Conservation (phyloP, 2,113 vertebrate species). For the Tachycineta bicolor region DNA sequence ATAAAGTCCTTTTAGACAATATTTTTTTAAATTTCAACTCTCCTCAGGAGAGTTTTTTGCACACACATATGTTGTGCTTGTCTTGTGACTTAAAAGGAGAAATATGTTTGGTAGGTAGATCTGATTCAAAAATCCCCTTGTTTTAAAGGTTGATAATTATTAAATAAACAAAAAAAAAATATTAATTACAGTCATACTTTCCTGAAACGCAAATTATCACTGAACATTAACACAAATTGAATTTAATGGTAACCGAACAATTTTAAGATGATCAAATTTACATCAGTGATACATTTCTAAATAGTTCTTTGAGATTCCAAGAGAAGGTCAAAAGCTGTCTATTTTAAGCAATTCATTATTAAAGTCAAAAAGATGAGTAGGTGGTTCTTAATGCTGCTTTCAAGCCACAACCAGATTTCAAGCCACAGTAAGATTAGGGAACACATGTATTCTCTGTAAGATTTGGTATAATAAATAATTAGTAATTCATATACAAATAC, state of each 20-base stretch:
- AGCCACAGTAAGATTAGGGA: neutral
- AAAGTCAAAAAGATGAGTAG: neutral
- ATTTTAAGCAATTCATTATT: neutral
- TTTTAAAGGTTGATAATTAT: neutral
- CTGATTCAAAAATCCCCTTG: neutral
- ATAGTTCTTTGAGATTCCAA: neutral
- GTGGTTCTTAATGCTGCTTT: neutral
- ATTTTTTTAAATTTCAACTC: neutral
- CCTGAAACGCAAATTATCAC: neutral
- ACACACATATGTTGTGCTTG: neutral
- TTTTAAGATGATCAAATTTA: neutral
- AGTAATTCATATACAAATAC: neutral
- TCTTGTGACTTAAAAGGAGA: neutral
- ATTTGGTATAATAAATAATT: neutral
- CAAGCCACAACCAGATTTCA: neutral
- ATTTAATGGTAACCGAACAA: neutral
- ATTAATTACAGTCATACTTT: neutral
- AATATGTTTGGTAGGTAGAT: neutral
- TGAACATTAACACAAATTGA: neutral
- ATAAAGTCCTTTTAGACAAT: neutral
- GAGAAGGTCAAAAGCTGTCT: neutral
- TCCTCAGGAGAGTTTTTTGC: neutral
- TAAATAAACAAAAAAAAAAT: neutral
- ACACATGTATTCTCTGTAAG: neutral
- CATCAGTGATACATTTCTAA: neutral